These are phyloP conservation scores for Medauroidea extradentata DNA, from an alignment of 1,140 invertebrate species.

Conservation along the genomic window DNA sequence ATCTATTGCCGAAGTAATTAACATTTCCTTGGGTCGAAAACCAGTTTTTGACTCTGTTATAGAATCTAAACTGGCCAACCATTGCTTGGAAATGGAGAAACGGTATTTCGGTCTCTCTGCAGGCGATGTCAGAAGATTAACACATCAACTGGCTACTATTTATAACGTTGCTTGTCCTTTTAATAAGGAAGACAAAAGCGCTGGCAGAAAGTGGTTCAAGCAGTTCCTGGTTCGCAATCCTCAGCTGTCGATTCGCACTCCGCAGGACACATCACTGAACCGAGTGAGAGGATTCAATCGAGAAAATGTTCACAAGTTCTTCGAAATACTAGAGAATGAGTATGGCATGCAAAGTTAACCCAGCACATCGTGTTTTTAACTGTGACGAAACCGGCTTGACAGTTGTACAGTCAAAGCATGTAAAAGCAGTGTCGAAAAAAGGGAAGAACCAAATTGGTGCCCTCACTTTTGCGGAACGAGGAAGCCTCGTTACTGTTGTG, in stretches of 20 bases:
- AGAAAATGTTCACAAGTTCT: slow-evolving; percentile 1
- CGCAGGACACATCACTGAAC: background rate
- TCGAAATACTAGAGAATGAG: background rate
- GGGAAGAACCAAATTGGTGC: slow-evolving; percentile 17
- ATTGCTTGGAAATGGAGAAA: no score
- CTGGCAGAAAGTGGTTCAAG: slow-evolving; percentile 1
- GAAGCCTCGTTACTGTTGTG: slow-evolving; percentile 30
- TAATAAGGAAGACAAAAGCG: background rate
- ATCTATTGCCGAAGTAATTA: no score
- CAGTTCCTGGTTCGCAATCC: background rate
- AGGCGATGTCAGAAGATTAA: background rate
- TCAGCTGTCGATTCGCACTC: background rate
- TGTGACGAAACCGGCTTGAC: background rate
- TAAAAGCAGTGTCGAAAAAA: background rate
- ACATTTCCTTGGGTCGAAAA: no score
- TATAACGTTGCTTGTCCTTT: background rate
- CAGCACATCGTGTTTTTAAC: background rate
- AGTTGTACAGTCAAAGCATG: background rate
- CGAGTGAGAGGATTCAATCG: background rate
- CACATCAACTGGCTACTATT: background rate
- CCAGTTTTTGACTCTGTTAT: no score
- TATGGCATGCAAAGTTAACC: background rate
- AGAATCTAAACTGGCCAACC: no score
- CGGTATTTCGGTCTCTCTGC: no score
- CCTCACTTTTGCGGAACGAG: slow-evolving; percentile 34